These are phyloP conservation scores for Troides aeacus DNA, from an alignment of 2,888 invertebrate species.

Conservation along the genomic window DNA sequence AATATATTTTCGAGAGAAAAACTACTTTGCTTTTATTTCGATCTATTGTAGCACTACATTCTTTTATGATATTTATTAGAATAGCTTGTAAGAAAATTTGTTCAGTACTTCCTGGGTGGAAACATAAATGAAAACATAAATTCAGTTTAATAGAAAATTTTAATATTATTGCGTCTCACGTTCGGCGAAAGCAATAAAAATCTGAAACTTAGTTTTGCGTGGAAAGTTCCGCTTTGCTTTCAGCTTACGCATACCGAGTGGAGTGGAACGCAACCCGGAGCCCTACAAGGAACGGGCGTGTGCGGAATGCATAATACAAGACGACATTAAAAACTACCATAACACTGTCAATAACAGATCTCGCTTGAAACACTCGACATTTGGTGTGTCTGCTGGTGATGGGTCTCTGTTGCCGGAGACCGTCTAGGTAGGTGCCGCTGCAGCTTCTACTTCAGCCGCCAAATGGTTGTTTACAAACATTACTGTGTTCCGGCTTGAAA, in stretches of 20 bases:
- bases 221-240: conserved; percentile 71
- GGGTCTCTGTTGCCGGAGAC: no score
- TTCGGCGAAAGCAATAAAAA: conserved; percentile 77
- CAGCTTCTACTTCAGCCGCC: no score
- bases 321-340: conserved; percentile 76
- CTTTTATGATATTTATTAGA: conserved; percentile 1
- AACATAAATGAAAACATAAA: conserved; percentile 39
- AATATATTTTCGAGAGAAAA: no score
- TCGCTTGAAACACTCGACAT: conserved; percentile 31
- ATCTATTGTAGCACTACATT: no score
- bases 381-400: no score
- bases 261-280: conserved; percentile 62
- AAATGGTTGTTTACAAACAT: no score
- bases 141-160: conserved; percentile 52
- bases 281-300: conserved; percentile 78
- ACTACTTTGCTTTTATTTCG: no score
- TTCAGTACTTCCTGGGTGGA: conserved; percentile 19
- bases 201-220: conserved; percentile 72
- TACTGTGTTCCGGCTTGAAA: no score
- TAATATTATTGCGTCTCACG: conserved; percentile 74
- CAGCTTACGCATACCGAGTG: conserved; percentile 58
- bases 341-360: conserved; percentile 70
- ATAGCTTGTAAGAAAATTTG: conserved; percentile 21
- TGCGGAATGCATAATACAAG: conserved; percentile 76
- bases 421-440: no score